Conservation (phyloP, 2,113 vertebrate genomes). For the Orientallactaga bullata region DNA sequence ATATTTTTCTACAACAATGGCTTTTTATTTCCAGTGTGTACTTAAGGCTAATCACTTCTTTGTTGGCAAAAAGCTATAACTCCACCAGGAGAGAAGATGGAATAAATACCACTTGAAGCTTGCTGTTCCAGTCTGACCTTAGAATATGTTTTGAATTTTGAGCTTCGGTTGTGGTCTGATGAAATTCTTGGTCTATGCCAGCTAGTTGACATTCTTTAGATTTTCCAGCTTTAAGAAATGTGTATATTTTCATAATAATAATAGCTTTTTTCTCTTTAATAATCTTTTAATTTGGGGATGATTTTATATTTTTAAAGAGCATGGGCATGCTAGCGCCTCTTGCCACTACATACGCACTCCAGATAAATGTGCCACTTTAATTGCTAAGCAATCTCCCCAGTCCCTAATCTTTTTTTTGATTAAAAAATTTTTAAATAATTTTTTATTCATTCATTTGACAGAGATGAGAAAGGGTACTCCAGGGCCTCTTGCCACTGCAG, state of each 20-base stretch:
- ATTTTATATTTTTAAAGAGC: neutral
- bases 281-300: neutral
- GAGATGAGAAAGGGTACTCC: no score
- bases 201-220: slow-evolving; percentile 43
- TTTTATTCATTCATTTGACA: no score
- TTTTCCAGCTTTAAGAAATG: slow-evolving; percentile 5
- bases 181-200: slow-evolving; percentile 36
- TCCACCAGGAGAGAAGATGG: slow-evolving; percentile 46
- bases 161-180: slow-evolving; percentile 12
- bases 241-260: neutral
- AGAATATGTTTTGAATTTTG: slow-evolving; percentile 52
- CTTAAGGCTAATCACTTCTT: slow-evolving; percentile 68
- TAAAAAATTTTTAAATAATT: no score
- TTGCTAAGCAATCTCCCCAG: no score
- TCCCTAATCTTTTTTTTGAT: no score
- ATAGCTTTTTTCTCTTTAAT: neutral
- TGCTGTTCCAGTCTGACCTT: slow-evolving; percentile 39
- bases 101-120: slow-evolving; percentile 45
- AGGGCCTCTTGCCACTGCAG: no score
- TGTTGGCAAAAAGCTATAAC: slow-evolving; percentile 67
- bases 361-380: no score
- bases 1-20: slow-evolving; percentile 58
- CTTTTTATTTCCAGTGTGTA: slow-evolving; percentile 60
- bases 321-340: no score
- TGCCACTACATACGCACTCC: no score